Evolutionary conservation across 2,888 invertebrate genomes (phyloP), one percentile per base, ranked within the genome.

Genomic region (Rhimphoctona megacephalus): DNA sequence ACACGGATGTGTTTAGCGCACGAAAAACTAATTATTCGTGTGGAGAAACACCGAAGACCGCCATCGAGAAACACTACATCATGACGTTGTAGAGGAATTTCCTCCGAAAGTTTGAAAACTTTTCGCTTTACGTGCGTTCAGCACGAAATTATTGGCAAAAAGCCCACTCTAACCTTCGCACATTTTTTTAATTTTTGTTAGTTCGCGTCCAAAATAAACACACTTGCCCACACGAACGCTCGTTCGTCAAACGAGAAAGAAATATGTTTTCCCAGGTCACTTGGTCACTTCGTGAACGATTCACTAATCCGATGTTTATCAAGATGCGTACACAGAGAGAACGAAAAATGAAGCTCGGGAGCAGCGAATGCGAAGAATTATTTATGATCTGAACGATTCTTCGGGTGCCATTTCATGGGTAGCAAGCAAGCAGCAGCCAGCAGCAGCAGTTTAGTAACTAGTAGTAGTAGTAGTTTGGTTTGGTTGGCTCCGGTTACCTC

Each of bases 1-100:
- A 90, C 90, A 91, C 91, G 90, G 92, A 92, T 91, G 91, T 91
- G 72, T 73, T 74, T 72, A 61, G 70, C 54, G 72, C 81, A 83
- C 66, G 78, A 80, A 84, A 81, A n/a, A 78, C 57, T 46, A 76
- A 87, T 82, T 70, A 79, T 87, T 74, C 78, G 74, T 79, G 22
- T 76, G 49, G 79, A 46, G 57, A 11, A 66, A 66, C 73, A 54
- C 77, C 74, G 81, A 76, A 74, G 17, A 81, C 54, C 57, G 66
- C 61, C 85, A 82, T 85, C 67, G 79, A 46, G 61, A 80, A 57
- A 39, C 49, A 81, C 85, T 87, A 85, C 87, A 87, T 87, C 81
- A 76, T 87, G 70, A 84, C 82, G 52, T 64, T 70, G 54, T 49
- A 46, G 79, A 52, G 11, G 22, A 80, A 64, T 73, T 72, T 74